Conservation (phyloP, 2,113 vertebrate species). For the Tupaia tana region DNA sequence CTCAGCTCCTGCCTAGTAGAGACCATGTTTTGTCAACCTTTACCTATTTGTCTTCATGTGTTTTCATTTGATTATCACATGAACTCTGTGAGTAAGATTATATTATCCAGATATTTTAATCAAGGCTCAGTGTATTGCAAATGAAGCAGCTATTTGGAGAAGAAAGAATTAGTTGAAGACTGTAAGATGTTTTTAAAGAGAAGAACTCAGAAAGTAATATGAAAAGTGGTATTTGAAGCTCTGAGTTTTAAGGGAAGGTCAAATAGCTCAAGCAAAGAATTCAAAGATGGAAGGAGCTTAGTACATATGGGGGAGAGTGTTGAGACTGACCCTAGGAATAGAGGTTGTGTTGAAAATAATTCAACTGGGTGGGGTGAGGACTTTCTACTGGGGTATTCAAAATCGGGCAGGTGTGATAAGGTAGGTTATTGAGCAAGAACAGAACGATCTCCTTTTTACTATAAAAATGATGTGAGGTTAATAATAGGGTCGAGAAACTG, state of each 20-base stretch:
- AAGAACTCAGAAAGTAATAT: constrained; percentile 28
- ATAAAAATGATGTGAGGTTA: not conserved
- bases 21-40: not conserved
- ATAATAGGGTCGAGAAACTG: not conserved
- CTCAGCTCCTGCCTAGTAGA: not conserved
- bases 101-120: constrained; percentile 19
- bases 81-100: not conserved
- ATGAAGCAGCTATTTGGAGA: not conserved
- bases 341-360: not conserved
- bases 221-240: not conserved
- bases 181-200: not conserved
- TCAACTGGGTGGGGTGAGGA: no score
- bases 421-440: not conserved
- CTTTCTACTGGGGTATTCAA: not conserved
- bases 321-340: not conserved
- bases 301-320: not conserved
- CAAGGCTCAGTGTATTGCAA: not conserved
- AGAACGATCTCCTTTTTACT: not conserved
- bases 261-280: not conserved
- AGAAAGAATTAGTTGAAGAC: not conserved
- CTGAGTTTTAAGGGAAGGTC: not conserved
- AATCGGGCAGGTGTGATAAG: not conserved
- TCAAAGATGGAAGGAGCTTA: not conserved
- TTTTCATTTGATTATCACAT: not conserved
- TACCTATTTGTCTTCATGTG: not conserved